phyloP scores from a whole-genome alignment of 2,888 invertebrate genomes.

The Xylocampa areola region DNA sequence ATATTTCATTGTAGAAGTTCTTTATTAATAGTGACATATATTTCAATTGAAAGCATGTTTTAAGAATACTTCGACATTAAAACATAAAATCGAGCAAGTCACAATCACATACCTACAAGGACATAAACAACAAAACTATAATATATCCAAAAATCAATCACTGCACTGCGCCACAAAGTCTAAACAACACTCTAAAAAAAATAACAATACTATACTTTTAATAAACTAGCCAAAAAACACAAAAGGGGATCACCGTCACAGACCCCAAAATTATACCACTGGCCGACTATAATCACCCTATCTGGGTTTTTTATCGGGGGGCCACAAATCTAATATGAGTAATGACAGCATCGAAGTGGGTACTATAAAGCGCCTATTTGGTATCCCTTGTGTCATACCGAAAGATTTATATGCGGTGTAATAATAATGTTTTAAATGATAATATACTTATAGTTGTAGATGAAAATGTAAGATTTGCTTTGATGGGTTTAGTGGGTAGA shows the following conservation, averaged over 20 bases:
- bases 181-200: constrained; percentile 46
- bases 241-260: constrained; percentile 68
- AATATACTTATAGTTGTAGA: constrained; percentile 23
- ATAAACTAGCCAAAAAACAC: constrained; percentile 66
- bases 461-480: constrained; percentile 25
- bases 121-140: not conserved
- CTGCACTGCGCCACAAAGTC: constrained; percentile 43
- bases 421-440: constrained; percentile 57
- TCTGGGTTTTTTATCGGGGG: constrained; percentile 76
- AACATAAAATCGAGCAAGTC: constrained; percentile 11
- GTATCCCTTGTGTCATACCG: constrained; percentile 68
- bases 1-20: no score
- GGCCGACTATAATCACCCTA: constrained; percentile 79
- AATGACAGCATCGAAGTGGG: constrained; percentile 79
- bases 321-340: constrained; percentile 85
- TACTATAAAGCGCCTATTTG: constrained; percentile 74
- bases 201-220: constrained; percentile 65
- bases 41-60: no score
- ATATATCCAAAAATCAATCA: constrained; percentile 35
- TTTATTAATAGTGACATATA: no score
- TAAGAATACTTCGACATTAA: no score
- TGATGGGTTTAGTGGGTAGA: constrained; percentile 4
- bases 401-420: constrained; percentile 63
- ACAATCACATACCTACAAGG: not conserved
- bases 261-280: constrained; percentile 79